A percentile compares a stretch with the other conserved stretches of the same genome.
These are phyloP conservation scores for silkworm (Bombyx mori) DNA, from an alignment of 1,140 invertebrate species.

Conservation along the genomic window ASM3026992v2 NC_085113.1:6543001-6543500, in stretches of 20 bases:
- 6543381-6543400: no score
- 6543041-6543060: slow-evolving; percentile 60
- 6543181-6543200: not conserved
- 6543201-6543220: not conserved
- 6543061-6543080: slow-evolving; percentile 58
- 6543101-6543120: slow-evolving; percentile 20
- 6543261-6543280: no score
- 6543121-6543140: slow-evolving; percentile 17
- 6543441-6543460: no score
- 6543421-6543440: no score
- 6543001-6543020: slow-evolving; percentile 57
- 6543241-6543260: not conserved
- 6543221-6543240: slow-evolving; percentile 4
- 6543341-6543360: no score
- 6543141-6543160: slow-evolving; percentile 41
- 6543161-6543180: slow-evolving; percentile 45
- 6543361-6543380: no score
- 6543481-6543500: no score
- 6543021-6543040: slow-evolving; percentile 61
- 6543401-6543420: no score
- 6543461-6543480: no score
- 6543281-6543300: no score
- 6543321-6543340: no score
- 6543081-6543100: slow-evolving; percentile 59
- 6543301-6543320: no score